Conservation (phyloP, 2,113 vertebrate genomes). For the Hippopotamus amphibius region DNA sequence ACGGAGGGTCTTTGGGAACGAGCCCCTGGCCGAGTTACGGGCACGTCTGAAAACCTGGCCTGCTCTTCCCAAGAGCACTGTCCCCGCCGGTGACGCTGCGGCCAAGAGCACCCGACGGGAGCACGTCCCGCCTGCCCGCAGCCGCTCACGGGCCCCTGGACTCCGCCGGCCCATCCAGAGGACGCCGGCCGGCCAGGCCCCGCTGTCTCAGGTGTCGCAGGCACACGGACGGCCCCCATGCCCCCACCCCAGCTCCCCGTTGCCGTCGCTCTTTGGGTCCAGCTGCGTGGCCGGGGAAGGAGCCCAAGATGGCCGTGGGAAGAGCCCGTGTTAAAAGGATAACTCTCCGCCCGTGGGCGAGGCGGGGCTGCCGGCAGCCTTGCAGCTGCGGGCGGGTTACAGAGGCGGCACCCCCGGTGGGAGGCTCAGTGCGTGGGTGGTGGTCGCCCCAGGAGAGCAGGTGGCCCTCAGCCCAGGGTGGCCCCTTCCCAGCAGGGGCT, state of each 20-base stretch:
- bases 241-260: not conserved
- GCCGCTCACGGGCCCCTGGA: not conserved
- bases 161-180: not conserved
- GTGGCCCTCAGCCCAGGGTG: not conserved
- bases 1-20: not conserved
- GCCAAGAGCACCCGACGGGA: rapidly evolving
- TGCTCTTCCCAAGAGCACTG: not conserved
- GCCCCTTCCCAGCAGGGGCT: not conserved
- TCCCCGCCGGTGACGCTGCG: rapidly evolving
- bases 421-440: rapidly evolving
- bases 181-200: rapidly evolving
- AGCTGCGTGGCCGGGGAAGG: not conserved
- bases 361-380: not conserved
- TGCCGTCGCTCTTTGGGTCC: not conserved
- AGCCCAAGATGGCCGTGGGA: rapidly evolving
- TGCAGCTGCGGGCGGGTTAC: rapidly evolving
- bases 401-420: rapidly evolving
- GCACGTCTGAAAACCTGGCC: not conserved
- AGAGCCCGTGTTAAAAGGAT: rapidly evolving
- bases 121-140: rapidly evolving
- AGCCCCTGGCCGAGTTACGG: not conserved
- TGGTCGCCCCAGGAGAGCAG: rapidly evolving
- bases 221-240: not conserved
- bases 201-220: not conserved
- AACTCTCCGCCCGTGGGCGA: rapidly evolving